Base-by-base conservation (phyloP, 2,797 vertebrate genomes). In the Fistularia tabacaria region DNA sequence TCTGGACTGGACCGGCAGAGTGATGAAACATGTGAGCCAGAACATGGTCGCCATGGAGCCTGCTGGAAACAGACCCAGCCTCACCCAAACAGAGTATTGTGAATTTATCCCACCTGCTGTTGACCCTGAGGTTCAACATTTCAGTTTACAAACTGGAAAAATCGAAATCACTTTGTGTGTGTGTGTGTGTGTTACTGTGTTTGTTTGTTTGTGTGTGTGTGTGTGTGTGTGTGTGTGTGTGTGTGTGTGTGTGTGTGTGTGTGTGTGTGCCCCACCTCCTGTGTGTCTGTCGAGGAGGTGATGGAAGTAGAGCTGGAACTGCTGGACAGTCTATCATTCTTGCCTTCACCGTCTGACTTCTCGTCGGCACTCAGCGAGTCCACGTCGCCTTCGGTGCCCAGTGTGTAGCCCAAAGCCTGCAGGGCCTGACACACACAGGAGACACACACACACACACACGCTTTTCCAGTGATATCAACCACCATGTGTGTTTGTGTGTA, bases 351-450 rank as follows among this genome's bases (percentile, higher is more conserved):
- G 49, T 97, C 95, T 15, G 95, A 97, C 81, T 94, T 97, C 88
- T 98, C 95, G 59, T 98, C 95, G 1, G 94, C 93, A 69, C 94
- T 96, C 81, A 94, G 90, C 55, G 93, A 94, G 74, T 98, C 96
- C 73, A 89, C 81, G 67, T 98, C 94, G 41, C 89, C 92, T 51
- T 98, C 95, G 42, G 92, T 90, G 62, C 92, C 90, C 12, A 93
- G 93, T 62, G 93, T 92, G 54, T 92, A 95, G 9, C 96, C 95
- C 91, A 98, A 94, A 0, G 94, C 93, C 85, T 98, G 95, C 74
- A 98, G 88, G 44, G 94, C 96, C 96, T 98, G 84, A 14, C n/a
- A 40, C 7, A 47, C n/a, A 39, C n/a, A 47, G 9, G 9, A 9
- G 7, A 56, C 25, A 42, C 14, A n/a, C n/a, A 50, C 36, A 48